These are phyloP conservation scores for Hirudinaria manillensis DNA, from an alignment of 2,888 invertebrate genomes.

Conservation along the genomic window DNA sequence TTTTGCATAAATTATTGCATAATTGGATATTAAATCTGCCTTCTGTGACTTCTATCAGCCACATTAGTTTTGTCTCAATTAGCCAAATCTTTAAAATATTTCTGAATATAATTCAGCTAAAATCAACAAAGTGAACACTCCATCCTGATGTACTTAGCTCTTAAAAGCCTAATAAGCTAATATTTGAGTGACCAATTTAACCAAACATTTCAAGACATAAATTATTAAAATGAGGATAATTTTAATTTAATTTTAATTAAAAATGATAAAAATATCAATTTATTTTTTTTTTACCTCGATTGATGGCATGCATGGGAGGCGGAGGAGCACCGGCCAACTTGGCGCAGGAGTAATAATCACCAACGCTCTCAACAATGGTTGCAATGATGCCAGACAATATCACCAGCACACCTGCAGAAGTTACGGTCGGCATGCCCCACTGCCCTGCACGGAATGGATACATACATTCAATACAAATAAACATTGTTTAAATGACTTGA, in stretches of 20 bases:
- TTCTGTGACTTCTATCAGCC: not conserved
- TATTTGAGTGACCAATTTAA: too few relatives aligned
- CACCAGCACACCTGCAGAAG: constrained; percentile 45
- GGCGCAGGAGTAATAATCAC: constrained; percentile 85
- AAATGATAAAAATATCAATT: too few relatives aligned
- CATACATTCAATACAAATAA: not conserved
- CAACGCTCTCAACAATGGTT: constrained; percentile 59
- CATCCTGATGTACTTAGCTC: too few relatives aligned
- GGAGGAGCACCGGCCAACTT: constrained; percentile 66
- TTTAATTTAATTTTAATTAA: too few relatives aligned
- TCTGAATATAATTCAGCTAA: too few relatives aligned
- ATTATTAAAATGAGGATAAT: too few relatives aligned
- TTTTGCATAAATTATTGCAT: not conserved
- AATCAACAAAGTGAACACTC: too few relatives aligned
- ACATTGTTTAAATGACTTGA: not conserved
- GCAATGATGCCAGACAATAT: constrained; percentile 49
- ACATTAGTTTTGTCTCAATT: too few relatives aligned
- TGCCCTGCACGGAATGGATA: constrained; percentile 38
- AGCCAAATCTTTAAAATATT: too few relatives aligned
- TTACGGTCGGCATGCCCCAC: constrained; percentile 50
- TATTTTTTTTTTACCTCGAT: constrained; percentile 32
- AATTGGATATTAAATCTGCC: not conserved
- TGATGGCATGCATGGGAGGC: constrained; percentile 63
- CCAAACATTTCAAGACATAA: too few relatives aligned
- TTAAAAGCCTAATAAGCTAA: too few relatives aligned